Evolutionary conservation across 2,888 invertebrate species (phyloP).

Genomic region (Trichogramma evanescens): DNA sequence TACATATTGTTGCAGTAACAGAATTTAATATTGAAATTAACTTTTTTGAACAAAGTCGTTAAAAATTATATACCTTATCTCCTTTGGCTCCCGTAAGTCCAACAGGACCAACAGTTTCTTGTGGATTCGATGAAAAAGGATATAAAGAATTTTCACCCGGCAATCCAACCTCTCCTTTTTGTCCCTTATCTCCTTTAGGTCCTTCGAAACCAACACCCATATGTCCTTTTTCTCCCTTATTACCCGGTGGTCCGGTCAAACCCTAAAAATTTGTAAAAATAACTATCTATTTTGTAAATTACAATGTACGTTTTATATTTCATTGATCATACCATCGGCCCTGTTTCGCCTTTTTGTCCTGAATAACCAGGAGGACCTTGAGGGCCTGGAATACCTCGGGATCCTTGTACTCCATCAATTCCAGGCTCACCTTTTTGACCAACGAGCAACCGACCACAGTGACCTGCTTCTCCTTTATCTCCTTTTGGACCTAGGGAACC

Average conservation of each 20-base stretch:
- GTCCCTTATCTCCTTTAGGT: constrained; percentile 56
- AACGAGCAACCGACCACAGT: constrained; percentile 62
- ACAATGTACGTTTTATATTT: background rate
- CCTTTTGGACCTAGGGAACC: constrained; percentile 64
- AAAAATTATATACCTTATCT: constrained; percentile 52
- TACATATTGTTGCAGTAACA: background rate
- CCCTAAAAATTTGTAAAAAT: constrained; percentile 52
- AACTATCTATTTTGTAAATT: background rate
- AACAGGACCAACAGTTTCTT: constrained; percentile 25
- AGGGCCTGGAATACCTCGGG: constrained; percentile 59
- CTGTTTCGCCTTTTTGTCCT: constrained; percentile 59
- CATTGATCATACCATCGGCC: constrained; percentile 51
- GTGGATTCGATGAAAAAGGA: constrained; percentile 49
- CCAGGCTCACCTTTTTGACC: constrained; percentile 86
- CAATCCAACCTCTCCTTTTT: constrained; percentile 58
- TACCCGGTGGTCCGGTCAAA: constrained; percentile 60
- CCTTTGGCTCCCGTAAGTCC: constrained; percentile 50
- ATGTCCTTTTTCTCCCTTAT: constrained; percentile 61
- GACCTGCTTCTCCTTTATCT: constrained; percentile 74
- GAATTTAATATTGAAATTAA: background rate
- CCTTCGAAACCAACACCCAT: constrained; percentile 59
- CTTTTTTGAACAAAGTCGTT: background rate
- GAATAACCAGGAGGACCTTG: constrained; percentile 55
- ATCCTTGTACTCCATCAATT: constrained; percentile 63
- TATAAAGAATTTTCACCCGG: constrained; percentile 40